A percentile compares a stretch with the other conserved stretches of the same genome.
These are phyloP conservation scores for Brachyhypopomus occidentalis DNA, from an alignment of 2,113 vertebrate genomes.

Conservation along the genomic window DNA sequence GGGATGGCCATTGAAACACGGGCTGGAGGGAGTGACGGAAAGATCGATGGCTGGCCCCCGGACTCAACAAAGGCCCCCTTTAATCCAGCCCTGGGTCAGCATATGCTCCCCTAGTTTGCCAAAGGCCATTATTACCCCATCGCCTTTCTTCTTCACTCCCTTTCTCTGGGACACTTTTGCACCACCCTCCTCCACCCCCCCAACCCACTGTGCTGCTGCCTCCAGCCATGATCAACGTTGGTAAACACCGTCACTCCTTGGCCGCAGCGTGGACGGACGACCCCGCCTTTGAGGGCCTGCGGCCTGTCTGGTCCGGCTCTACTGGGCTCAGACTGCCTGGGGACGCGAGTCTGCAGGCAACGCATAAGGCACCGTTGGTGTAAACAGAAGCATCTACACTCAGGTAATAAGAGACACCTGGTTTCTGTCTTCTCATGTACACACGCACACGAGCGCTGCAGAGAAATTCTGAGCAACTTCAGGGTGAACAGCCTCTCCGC, in stretches of 20 bases:
- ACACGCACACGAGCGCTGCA: neutral
- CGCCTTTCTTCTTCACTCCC: slow-evolving; percentile 42
- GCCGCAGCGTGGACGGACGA: neutral
- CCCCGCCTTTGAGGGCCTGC: slow-evolving; percentile 18
- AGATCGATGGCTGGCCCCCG: slow-evolving; percentile 54
- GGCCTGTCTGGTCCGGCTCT: slow-evolving; percentile 18
- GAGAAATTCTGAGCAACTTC: neutral
- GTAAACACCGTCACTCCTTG: neutral
- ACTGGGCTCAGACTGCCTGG: neutral
- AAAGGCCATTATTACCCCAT: slow-evolving; percentile 61
- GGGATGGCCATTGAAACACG: slow-evolving; percentile 46
- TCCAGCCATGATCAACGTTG: slow-evolving; percentile 38
- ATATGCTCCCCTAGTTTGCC: slow-evolving; percentile 59
- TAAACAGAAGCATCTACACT: neutral
- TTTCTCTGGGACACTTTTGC: slow-evolving; percentile 36
- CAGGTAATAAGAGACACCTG: neutral
- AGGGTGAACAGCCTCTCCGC: neutral
- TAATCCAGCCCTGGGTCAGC: slow-evolving; percentile 52
- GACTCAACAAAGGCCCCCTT: slow-evolving; percentile 57
- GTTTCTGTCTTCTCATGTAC: no score
- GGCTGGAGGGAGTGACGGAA: slow-evolving; percentile 32
- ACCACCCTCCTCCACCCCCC: neutral
- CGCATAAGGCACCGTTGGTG: neutral
- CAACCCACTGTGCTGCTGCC: slow-evolving; percentile 37
- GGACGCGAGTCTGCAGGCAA: neutral